phyloP scores from a whole-genome alignment of 2,113 vertebrate species.

The Cygnus atratus region DNA sequence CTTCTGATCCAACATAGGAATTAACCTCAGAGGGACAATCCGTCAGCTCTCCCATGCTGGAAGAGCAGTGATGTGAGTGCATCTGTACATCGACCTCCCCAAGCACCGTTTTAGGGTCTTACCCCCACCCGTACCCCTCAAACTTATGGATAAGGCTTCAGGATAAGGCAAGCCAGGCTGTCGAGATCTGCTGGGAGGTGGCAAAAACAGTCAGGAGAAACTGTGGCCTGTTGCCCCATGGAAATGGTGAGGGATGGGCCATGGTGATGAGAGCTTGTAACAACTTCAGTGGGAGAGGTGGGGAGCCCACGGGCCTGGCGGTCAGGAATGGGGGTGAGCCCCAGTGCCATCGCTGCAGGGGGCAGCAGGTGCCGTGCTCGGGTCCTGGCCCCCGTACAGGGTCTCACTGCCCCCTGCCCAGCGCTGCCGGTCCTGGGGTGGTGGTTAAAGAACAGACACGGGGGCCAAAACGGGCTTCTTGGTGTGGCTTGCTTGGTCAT shows the following conservation, averaged over 20 bases:
- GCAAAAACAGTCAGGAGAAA: too few relatives aligned
- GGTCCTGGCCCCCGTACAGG: too few relatives aligned
- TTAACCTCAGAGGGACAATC: background rate
- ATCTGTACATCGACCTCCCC: background rate
- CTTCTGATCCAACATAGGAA: background rate
- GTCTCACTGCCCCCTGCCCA: too few relatives aligned
- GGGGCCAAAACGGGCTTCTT: background rate
- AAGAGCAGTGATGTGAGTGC: fast-evolving
- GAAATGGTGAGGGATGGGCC: too few relatives aligned
- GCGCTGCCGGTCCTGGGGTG: background rate
- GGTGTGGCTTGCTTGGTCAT: background rate
- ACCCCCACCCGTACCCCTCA: fast-evolving
- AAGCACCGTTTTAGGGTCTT: fast-evolving
- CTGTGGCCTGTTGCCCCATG: too few relatives aligned
- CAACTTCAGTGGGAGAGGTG: too few relatives aligned
- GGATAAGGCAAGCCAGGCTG: background rate
- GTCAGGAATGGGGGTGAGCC: too few relatives aligned
- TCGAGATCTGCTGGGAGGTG: too few relatives aligned
- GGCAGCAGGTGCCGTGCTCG: too few relatives aligned
- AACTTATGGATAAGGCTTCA: fast-evolving
- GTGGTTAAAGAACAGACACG: fast-evolving
- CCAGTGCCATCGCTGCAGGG: too few relatives aligned
- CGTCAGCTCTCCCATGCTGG: background rate
- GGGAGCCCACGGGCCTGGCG: too few relatives aligned
- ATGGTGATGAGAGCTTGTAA: too few relatives aligned